A percentile compares a stretch with the other conserved stretches of the same genome.
Conservation (phyloP, 2,888 invertebrate genomes). For the Amphipoea oculea region DNA sequence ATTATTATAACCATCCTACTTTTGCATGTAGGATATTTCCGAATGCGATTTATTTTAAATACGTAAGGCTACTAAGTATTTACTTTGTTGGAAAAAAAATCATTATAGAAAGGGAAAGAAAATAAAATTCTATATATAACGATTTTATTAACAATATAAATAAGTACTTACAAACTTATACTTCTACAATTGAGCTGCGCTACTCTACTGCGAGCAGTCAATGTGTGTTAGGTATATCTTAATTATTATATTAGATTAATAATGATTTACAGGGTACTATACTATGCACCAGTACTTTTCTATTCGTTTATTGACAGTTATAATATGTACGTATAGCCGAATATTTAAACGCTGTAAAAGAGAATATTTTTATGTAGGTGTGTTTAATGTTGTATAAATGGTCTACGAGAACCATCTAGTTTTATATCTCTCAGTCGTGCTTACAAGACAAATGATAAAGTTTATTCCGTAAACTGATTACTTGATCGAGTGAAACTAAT, state of each 20-base stretch:
- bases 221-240: conserved; percentile 79
- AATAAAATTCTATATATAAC: conserved; percentile 85
- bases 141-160: conserved; percentile 91
- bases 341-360: conserved; percentile 55
- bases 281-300: conserved; percentile 82
- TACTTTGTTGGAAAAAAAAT: background rate
- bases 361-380: background rate
- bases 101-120: conserved; percentile 57
- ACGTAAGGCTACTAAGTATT: too few relatives aligned
- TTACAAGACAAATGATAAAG: background rate
- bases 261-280: conserved; percentile 74
- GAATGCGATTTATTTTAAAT: background rate
- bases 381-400: background rate
- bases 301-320: conserved; percentile 62
- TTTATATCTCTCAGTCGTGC: conserved; percentile 11
- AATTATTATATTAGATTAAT: conserved; percentile 69
- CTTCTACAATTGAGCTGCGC: conserved; percentile 90
- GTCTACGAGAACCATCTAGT: conserved; percentile 21
- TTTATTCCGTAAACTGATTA: conserved; percentile 5
- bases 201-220: conserved; percentile 90
- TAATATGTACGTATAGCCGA: conserved; percentile 60
- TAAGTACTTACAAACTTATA: conserved; percentile 90
- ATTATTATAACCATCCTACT: conserved; percentile 2
- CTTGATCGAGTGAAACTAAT: conserved; percentile 15
- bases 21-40: background rate